Conservation (phyloP, 2,797 vertebrate genomes). For the Tangara arthus region DNA sequence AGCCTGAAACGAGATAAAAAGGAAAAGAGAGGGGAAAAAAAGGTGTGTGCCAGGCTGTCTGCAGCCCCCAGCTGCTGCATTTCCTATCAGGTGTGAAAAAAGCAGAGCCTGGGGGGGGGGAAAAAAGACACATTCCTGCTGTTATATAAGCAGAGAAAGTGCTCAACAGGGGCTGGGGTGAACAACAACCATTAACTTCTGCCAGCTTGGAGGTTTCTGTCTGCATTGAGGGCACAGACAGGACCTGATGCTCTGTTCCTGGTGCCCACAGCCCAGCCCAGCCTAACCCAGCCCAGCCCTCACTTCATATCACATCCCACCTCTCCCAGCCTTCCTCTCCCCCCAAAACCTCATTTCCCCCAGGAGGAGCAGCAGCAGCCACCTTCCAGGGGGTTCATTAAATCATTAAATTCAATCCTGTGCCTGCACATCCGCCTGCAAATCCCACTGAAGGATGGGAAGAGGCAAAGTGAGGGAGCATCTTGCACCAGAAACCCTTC, state of each 20-base stretch:
- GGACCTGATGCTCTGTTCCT: background rate
- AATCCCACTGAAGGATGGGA: background rate
- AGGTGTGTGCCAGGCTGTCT: background rate
- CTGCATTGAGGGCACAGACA: background rate
- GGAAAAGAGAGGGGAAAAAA: background rate
- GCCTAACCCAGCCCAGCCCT: background rate
- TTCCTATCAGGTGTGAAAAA: background rate
- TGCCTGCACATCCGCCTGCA: background rate
- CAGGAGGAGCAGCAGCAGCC: background rate
- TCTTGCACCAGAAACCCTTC: background rate
- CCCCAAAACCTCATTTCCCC: background rate
- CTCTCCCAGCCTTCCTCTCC: background rate
- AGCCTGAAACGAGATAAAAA: background rate
- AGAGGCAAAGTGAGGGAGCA: background rate
- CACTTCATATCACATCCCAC: accelerated
- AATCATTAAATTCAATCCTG: background rate
- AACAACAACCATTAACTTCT: background rate
- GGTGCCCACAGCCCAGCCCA: background rate
- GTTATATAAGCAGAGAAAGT: background rate
- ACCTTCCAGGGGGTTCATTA: background rate
- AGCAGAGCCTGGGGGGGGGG: background rate
- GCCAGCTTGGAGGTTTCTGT: background rate
- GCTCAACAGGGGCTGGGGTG: background rate
- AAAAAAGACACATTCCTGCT: background rate
- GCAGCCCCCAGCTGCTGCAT: background rate